These are phyloP conservation scores for Syrmaticus mikado DNA, from an alignment of 2,113 vertebrate genomes.

Conservation along the genomic window DNA sequence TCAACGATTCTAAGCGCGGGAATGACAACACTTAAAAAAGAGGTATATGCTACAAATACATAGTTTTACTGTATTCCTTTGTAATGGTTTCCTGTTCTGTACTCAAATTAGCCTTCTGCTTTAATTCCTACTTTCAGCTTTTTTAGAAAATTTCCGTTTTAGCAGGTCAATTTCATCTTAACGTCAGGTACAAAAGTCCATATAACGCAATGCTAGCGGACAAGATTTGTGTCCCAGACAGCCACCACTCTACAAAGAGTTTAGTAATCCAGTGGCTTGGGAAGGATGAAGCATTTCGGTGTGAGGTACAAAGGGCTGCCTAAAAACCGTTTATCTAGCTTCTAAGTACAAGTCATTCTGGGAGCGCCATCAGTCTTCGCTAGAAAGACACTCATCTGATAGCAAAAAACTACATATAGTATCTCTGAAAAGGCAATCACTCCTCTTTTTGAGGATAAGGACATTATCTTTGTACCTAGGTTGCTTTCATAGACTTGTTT, in stretches of 20 bases:
- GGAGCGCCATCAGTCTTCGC: neutral
- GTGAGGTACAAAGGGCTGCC: neutral
- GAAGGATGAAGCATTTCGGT: neutral
- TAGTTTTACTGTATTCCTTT: neutral
- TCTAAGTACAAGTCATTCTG: neutral
- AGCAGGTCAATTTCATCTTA: neutral
- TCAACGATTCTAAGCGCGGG: neutral
- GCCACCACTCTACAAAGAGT: neutral
- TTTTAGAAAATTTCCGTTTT: neutral
- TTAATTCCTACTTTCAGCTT: neutral
- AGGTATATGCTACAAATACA: neutral
- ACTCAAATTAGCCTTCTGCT: neutral
- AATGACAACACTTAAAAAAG: neutral
- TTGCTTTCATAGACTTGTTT: conserved; percentile 1
- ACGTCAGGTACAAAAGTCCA: neutral
- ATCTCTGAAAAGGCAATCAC: neutral
- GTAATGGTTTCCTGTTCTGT: neutral
- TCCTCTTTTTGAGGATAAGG: neutral
- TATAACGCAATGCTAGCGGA: neutral
- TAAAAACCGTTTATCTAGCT: neutral
- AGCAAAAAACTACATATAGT: neutral
- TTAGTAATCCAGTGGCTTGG: neutral
- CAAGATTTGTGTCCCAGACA: neutral
- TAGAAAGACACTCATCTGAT: neutral
- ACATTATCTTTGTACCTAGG: neutral